phyloP scores from a whole-genome alignment of 2,113 vertebrate genomes.

The Sylvia atricapilla region DNA sequence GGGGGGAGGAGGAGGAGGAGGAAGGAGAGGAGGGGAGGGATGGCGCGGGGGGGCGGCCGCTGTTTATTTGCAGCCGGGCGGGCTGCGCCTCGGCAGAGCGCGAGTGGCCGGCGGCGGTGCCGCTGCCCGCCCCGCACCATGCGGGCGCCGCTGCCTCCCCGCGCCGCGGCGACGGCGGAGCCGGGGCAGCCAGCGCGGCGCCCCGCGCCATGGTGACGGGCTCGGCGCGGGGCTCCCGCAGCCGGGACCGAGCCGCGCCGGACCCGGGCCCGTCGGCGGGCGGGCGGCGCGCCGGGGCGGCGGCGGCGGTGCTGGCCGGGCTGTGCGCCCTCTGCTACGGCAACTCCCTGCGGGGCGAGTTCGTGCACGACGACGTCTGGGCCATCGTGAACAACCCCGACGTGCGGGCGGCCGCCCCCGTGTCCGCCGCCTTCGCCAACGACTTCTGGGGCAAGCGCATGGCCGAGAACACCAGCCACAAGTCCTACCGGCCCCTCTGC shows the following conservation, averaged over 20 bases:
- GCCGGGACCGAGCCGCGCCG: too few relatives aligned
- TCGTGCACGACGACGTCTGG: slow-evolving; percentile 98
- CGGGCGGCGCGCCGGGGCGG: neutral
- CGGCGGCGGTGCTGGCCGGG: slow-evolving; percentile 59
- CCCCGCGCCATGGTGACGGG: too few relatives aligned
- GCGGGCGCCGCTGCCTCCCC: neutral
- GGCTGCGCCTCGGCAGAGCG: slow-evolving; percentile 43
- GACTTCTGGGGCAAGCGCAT: slow-evolving; percentile 98
- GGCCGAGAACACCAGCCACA: slow-evolving; percentile 94
- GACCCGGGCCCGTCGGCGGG: neutral
- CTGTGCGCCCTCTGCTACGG: slow-evolving; percentile 85
- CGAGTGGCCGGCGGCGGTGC: neutral
- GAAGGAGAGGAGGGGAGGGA: slow-evolving; percentile 32
- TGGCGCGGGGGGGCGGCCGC: slow-evolving; percentile 57
- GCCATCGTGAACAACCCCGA: slow-evolving; percentile 96
- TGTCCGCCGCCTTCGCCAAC: slow-evolving; percentile 82
- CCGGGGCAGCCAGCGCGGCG: too few relatives aligned
- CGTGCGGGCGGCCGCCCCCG: slow-evolving; percentile 77
- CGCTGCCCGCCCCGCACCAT: neutral
- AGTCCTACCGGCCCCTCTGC: slow-evolving; percentile 95
- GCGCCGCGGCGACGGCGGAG: neutral
- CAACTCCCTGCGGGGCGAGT: slow-evolving; percentile 88
- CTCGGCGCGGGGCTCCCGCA: too few relatives aligned
- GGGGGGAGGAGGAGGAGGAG: slow-evolving; percentile 23
- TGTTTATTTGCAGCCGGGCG: slow-evolving; percentile 66